A percentile compares a stretch with the other conserved stretches of the same genome.
These are phyloP conservation scores for Drosophila rubida DNA, from an alignment of 2,888 invertebrate species.

Conservation along the genomic window DNA sequence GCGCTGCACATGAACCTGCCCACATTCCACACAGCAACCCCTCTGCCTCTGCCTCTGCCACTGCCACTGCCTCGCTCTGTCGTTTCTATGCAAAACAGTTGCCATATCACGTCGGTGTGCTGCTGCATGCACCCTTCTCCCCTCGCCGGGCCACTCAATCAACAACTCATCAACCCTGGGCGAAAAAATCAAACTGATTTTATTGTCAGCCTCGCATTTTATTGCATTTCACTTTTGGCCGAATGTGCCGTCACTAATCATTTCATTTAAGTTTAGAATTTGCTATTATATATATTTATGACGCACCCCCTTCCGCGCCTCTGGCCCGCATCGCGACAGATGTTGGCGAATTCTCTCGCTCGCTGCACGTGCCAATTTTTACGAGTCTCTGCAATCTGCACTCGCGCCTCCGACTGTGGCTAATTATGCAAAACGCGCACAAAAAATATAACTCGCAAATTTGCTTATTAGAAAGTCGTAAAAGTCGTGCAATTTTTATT, in stretches of 20 bases:
- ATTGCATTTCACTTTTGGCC: conserved; percentile 80
- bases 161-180: conserved; percentile 61
- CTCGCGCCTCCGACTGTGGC: conserved; percentile 45
- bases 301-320: conserved; percentile 29
- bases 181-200: conserved; percentile 54
- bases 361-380: conserved; percentile 65
- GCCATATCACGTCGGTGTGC: conserved; percentile 7
- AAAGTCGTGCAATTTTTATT: conserved; percentile 53
- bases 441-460: conserved; percentile 59
- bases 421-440: conserved; percentile 65
- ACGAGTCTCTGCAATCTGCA: conserved; percentile 45
- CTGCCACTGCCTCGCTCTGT: conserved; percentile 13
- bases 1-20: background rate
- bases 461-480: conserved; percentile 75
- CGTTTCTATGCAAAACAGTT: conserved; percentile 59
- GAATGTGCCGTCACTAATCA: conserved; percentile 80
- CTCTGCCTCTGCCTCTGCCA: conserved; percentile 21
- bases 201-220: conserved; percentile 65
- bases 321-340: conserved; percentile 45
- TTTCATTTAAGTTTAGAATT: conserved; percentile 75
- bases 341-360: conserved; percentile 42
- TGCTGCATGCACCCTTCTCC: conserved; percentile 6
- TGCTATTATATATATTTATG: conserved; percentile 71
- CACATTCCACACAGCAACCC: conserved; percentile 7
- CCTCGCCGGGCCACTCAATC: conserved; percentile 22